Evolutionary conservation across 2,113 vertebrate genomes (phyloP).

Genomic region (Serilophus lunatus): DNA sequence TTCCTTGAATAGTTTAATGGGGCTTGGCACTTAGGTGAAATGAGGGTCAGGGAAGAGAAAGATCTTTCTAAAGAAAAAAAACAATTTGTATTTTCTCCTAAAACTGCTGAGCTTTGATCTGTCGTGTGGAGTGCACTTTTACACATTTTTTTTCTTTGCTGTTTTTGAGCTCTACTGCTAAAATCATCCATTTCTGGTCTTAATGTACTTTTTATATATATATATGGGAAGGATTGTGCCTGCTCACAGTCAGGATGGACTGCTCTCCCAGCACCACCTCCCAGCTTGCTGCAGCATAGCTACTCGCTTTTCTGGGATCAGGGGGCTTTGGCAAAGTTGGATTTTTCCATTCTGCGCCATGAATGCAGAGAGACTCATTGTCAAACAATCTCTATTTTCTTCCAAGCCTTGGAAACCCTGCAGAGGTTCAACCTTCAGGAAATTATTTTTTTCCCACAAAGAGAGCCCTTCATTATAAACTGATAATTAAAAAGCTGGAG

Average conservation of each 20-base stretch:
- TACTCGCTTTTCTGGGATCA: neutral
- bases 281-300: neutral
- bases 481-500: conserved; percentile 64
- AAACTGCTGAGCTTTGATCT: neutral
- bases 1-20: neutral
- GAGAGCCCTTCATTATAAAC: conserved; percentile 61
- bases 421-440: conserved; percentile 55
- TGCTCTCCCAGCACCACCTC: neutral
- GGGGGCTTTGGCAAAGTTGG: conserved; percentile 15
- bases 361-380: conserved; percentile 26
- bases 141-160: neutral
- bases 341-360: conserved; percentile 58
- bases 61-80: neutral
- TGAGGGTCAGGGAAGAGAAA: neutral
- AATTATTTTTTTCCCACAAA: conserved; percentile 52
- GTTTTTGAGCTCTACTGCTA: neutral
- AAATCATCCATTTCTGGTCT: neutral
- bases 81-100: neutral
- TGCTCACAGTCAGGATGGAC: neutral
- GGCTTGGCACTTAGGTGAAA: neutral
- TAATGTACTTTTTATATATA: neutral
- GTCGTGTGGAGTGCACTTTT: neutral
- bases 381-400: conserved; percentile 35
- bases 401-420: conserved; percentile 57
- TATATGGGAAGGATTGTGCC: neutral